Percentiles rank a stretch among this genome's conserved stretches.
Evolutionary conservation across 2,113 vertebrate species (phyloP).

Genomic region (Capreolus pygargus): DNA sequence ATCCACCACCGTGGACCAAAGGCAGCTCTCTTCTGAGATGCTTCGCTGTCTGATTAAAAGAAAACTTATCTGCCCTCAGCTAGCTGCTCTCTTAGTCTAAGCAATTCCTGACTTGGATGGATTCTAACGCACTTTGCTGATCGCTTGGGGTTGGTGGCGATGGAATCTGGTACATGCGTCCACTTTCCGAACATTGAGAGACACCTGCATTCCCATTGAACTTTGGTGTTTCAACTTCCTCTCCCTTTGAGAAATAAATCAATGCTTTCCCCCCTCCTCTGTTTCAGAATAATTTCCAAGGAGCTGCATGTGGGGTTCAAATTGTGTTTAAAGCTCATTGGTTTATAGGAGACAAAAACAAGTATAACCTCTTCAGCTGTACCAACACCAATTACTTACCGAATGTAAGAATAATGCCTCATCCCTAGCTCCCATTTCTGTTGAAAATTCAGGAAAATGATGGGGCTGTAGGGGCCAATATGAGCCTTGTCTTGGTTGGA

Average conservation of each 20-base stretch:
- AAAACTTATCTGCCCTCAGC: background rate
- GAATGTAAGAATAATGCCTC: background rate
- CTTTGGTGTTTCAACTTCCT: background rate
- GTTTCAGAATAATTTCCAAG: background rate
- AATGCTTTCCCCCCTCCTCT: accelerated
- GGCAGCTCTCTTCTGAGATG: background rate
- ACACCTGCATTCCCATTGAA: background rate
- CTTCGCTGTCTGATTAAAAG: background rate
- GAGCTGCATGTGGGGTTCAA: background rate
- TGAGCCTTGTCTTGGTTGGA: background rate
- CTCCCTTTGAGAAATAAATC: background rate
- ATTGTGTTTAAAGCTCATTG: background rate
- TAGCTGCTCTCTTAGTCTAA: background rate
- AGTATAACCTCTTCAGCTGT: background rate
- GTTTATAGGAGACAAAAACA: background rate
- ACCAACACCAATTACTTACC: accelerated
- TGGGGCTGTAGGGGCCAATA: no score
- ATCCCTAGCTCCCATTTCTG: background rate
- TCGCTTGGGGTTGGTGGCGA: background rate
- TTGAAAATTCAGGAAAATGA: background rate
- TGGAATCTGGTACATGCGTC: background rate
- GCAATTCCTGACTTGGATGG: background rate
- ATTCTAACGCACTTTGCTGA: background rate
- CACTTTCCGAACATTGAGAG: background rate
- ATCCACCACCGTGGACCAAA: background rate